Percentiles rank a stretch among this genome's conserved stretches.
phyloP scores from a whole-genome alignment of 2,113 vertebrate species.

The Apeltes quadracus region DNA sequence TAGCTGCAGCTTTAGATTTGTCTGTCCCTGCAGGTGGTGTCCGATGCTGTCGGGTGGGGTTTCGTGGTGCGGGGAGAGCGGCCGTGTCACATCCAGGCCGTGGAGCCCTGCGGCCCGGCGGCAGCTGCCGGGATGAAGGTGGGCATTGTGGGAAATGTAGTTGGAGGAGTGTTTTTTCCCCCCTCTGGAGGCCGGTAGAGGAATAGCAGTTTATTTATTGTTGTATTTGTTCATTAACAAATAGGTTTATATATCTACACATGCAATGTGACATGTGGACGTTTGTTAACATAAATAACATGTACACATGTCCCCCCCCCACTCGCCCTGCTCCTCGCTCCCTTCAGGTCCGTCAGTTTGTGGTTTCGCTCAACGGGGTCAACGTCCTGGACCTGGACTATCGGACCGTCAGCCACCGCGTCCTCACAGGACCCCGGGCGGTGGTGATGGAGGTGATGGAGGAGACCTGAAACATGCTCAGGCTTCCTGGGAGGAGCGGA shows the following conservation, averaged over 20 bases:
- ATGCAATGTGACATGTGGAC: too few relatives aligned
- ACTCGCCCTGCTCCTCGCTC: too few relatives aligned
- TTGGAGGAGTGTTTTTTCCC: neutral
- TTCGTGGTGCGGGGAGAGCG: conserved; percentile 89
- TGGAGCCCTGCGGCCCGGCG: conserved; percentile 89
- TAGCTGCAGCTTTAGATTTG: too few relatives aligned
- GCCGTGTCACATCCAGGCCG: conserved; percentile 92
- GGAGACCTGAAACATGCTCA: conserved; percentile 65
- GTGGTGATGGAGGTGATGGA: conserved; percentile 95
- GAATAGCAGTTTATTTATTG: too few relatives aligned
- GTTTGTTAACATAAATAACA: too few relatives aligned
- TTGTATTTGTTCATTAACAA: too few relatives aligned
- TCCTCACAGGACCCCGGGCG: conserved; percentile 88
- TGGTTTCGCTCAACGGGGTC: conserved; percentile 88
- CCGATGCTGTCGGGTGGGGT: conserved; percentile 91
- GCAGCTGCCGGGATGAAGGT: conserved; percentile 91
- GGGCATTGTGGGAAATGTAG: conserved; percentile 34
- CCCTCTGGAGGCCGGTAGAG: too few relatives aligned
- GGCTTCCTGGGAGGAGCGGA: neutral
- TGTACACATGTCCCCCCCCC: neutral
- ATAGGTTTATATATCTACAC: too few relatives aligned
- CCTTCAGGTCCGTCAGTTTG: conserved; percentile 88
- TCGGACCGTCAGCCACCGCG: conserved; percentile 89
- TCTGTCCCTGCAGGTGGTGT: conserved; percentile 80
- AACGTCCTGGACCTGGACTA: conserved; percentile 89